Conservation (phyloP, 2,797 vertebrate genomes). For the Octomys mimax region DNA sequence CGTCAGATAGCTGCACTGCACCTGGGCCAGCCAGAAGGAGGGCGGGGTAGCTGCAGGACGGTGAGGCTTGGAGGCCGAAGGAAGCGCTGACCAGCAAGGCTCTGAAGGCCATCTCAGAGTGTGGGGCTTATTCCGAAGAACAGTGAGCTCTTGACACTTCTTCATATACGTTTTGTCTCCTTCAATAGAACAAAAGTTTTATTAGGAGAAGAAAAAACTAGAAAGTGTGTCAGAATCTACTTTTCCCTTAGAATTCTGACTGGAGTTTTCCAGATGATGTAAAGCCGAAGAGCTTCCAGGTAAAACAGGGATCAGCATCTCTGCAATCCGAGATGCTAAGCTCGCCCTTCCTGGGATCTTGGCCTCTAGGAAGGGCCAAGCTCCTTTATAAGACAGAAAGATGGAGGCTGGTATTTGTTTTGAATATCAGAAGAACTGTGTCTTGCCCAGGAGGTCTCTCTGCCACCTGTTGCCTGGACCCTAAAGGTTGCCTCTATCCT, state of each 20-base stretch:
- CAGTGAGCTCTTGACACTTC: neutral
- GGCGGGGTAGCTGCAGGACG: neutral
- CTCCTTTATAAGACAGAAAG: neutral
- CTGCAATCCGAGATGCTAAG: neutral
- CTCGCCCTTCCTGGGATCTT: neutral
- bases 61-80: neutral
- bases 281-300: neutral
- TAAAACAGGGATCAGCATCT: neutral
- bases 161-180: neutral
- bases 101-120: neutral
- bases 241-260: slow-evolving; percentile 15
- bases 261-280: neutral
- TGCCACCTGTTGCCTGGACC: neutral
- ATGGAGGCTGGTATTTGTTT: neutral
- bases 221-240: neutral
- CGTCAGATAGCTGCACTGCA: neutral
- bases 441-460: neutral
- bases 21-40: neutral
- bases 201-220: neutral
- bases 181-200: neutral
- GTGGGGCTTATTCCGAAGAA: neutral
- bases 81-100: neutral
- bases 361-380: neutral
- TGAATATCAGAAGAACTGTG: neutral
- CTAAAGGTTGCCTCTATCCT: neutral